Base-by-base conservation (phyloP, 2,888 invertebrate species). In the Keiferia lycopersicella region DNA sequence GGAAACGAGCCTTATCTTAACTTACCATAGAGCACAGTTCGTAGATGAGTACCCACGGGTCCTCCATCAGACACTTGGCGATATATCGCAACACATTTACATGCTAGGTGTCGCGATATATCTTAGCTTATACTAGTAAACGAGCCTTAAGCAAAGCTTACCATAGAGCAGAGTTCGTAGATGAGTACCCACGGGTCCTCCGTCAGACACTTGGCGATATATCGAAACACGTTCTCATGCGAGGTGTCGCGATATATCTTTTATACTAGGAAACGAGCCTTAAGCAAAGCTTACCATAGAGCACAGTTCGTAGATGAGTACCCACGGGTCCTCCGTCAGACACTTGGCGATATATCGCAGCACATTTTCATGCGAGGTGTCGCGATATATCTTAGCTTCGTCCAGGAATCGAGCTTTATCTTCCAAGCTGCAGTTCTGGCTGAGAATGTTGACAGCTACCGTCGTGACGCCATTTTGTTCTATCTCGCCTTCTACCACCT, bases 401-500 rank as follows among this genome's bases (percentile, higher is more conserved):
- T 96, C 95, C 57, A 97, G 91, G 84, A 97, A 97, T 76, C 94
- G 93, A 67, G 95, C 94, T 78, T 96, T 95, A 75, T 97, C 96
- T 59, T 93, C 93, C n/a, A 93, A 88, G 14, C 94, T 94, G 14
- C 96, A 96, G 77, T 96, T 96, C 74, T 96, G 96, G 68, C 95
- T 94, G 50, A 97, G 91, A 67, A 96, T 96, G 80, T 96, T 94
- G 6, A 97, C 96, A n/a, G 95, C 94, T n/a, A 96, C 95, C 30
- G 93, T 92, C 38, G 78, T 78, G 11, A 75, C 74, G 61, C 83
- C 78, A 51, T 80, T 76, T 71, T 83, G 73, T 70, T 94, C 93
- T 1, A 96, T 94, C 75, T 96, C 95, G 8, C 96, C 96, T 84
- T 96, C 95, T 4, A 97, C 95, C 16, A 96, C 96, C 94, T 96